Base-by-base conservation (phyloP, 2,888 invertebrate species). In the Aphidoletes aphidimyza region DNA sequence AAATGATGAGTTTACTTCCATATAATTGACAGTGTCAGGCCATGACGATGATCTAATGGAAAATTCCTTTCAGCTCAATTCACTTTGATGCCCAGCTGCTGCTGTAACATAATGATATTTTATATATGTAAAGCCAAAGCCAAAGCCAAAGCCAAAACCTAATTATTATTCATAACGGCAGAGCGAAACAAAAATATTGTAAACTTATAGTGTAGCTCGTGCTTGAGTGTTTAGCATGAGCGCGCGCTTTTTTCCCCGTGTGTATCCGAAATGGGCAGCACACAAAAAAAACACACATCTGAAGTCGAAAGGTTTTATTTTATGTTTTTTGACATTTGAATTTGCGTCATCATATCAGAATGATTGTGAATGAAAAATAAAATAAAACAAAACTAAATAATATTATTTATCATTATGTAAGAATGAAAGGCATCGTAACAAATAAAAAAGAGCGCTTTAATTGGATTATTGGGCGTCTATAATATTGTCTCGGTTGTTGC, bases 391-490 rank as follows among this genome's bases (percentile, higher is more conserved):
- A 69, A 26, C 69, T n/a, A n/a, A n/a, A n/a, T n/a, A n/a, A 14
- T 30, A 69, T 69, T 69, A 69, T 69, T 69, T 69, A 69, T 9
- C 69, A 34, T 69, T 69, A 69, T 69, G 34, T 69, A 69, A 69
- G 69, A 30, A 11, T 69, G 69, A 69, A 69, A 30, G 69, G 34
- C 69, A 54, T 54, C 54, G 22, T 3, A 22, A n/a, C n/a, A n/a
- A n/a, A n/a, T 42, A 14, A 42, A 9, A 11, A 69, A 47, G 17
- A 30, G 69, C 69, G 17, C 3, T 69, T 69, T 30, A 54, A 69
- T 22, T 54, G 54, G 54, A 54, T 54, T 54, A 54, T 54, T 54
- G 26, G 26, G 6, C 69, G 54, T 54, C 54, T 54, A 3, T 8
- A n/a, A n/a, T n/a, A n/a, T n/a, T n/a, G n/a, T n/a, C n/a, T n/a